Evolutionary conservation across 2,888 invertebrate genomes (phyloP).

Genomic region (Eilema griseolum): DNA sequence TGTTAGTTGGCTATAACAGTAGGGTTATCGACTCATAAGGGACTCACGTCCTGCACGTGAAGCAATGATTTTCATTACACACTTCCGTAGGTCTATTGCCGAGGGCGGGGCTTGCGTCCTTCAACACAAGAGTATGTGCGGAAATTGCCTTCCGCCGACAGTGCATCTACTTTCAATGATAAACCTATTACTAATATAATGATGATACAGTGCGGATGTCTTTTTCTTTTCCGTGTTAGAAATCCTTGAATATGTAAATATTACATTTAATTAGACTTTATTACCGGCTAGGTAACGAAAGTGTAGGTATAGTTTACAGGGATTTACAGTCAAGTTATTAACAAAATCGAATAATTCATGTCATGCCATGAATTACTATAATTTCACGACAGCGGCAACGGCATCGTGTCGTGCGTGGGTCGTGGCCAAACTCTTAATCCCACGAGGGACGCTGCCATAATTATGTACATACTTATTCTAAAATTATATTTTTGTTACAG

Average conservation of each 20-base stretch:
- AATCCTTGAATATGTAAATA: conserved; percentile 38
- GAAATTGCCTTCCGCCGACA: conserved; percentile 67
- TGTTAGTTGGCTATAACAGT: conserved; percentile 5
- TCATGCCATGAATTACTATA: background rate
- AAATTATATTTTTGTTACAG: conserved; percentile 46
- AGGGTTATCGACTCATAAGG: conserved; percentile 31
- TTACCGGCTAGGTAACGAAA: conserved; percentile 32
- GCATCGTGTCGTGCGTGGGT: background rate
- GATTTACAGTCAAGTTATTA: background rate
- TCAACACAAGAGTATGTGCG: conserved; percentile 56
- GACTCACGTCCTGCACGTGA: conserved; percentile 33
- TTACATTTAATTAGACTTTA: conserved; percentile 41
- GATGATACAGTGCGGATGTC: conserved; percentile 10
- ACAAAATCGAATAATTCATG: background rate
- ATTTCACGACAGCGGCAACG: background rate
- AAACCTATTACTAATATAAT: conserved; percentile 32
- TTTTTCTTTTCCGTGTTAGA: conserved; percentile 29
- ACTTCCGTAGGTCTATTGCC: conserved; percentile 46
- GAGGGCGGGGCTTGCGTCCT: conserved; percentile 57
- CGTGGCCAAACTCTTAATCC: background rate
- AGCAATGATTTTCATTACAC: conserved; percentile 44
- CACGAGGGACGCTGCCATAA: background rate
- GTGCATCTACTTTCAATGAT: conserved; percentile 40
- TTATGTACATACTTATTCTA: background rate
- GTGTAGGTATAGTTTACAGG: background rate